These are phyloP conservation scores for Melanotaenia trifasciata DNA, from an alignment of 2,797 vertebrate species.

Conservation along the genomic window DNA sequence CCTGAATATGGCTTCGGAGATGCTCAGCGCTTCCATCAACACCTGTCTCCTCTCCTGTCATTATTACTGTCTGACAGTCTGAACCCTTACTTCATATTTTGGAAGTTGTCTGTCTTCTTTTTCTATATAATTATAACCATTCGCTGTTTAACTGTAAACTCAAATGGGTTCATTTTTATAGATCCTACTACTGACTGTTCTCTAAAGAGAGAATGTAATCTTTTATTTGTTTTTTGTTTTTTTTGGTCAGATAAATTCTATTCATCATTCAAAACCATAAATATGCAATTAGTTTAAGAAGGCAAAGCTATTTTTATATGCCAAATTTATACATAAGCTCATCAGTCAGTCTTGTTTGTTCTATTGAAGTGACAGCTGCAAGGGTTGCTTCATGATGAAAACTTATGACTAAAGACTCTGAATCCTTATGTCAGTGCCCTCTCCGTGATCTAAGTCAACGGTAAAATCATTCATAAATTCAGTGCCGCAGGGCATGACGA, in stretches of 20 bases:
- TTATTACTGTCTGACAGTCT: slow-evolving; percentile 20
- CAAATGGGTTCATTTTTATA: too few species aligned
- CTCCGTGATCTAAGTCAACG: slow-evolving; percentile 29
- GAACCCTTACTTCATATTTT: slow-evolving; percentile 4
- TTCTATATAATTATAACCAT: neutral
- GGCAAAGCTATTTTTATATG: neutral
- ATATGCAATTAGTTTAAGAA: neutral
- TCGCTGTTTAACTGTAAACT: neutral
- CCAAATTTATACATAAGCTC: neutral
- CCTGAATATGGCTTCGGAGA: slow-evolving; percentile 54
- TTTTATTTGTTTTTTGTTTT: neutral
- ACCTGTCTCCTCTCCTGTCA: slow-evolving; percentile 34
- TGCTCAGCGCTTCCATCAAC: slow-evolving; percentile 40
- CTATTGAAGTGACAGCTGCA: neutral
- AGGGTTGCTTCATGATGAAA: neutral
- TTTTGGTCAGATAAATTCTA: neutral
- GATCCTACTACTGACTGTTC: neutral
- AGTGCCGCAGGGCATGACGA: slow-evolving; percentile 31
- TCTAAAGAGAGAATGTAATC: neutral
- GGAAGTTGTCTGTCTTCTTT: slow-evolving; percentile 1
- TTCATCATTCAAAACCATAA: neutral
- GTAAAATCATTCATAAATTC: slow-evolving; percentile 42
- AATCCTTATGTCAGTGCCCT: slow-evolving; percentile 18
- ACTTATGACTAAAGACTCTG: neutral
- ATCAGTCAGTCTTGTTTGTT: neutral